A percentile compares a stretch with the other conserved stretches of the same genome.
phyloP scores from a whole-genome alignment of 2,113 vertebrate genomes.

The Galeopterus variegatus region DNA sequence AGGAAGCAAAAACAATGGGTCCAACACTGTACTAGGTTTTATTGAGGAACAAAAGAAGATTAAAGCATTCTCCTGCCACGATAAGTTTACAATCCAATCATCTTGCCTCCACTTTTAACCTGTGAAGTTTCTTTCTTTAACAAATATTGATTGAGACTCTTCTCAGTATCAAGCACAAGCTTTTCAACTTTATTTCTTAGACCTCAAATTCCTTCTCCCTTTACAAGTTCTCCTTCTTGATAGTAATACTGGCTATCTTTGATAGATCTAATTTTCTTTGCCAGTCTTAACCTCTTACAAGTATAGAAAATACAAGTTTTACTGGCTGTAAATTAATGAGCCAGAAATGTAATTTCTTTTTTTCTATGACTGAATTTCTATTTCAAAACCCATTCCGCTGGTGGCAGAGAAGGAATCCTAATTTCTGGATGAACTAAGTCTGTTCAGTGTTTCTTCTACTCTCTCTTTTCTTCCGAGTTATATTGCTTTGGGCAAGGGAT shows the following conservation, averaged over 20 bases:
- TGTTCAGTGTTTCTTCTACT: not conserved
- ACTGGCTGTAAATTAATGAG: not conserved
- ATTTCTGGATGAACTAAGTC: not conserved
- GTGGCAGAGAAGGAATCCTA: conserved; percentile 23
- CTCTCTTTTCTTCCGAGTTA: not conserved
- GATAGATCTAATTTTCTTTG: conserved; percentile 14
- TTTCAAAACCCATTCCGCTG: conserved; percentile 32
- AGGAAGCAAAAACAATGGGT: not conserved
- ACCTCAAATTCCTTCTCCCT: not conserved
- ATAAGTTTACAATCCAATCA: not conserved
- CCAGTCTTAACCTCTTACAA: not conserved
- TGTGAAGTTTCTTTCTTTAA: not conserved
- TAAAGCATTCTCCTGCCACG: not conserved
- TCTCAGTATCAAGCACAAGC: not conserved
- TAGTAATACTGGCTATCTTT: not conserved
- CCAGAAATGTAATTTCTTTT: conserved; percentile 43
- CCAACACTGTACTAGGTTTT: not conserved
- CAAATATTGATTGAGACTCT: not conserved
- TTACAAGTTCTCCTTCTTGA: not conserved
- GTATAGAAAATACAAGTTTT: not conserved
- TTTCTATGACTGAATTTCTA: conserved; percentile 52
- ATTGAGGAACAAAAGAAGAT: not conserved
- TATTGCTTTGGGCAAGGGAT: not conserved
- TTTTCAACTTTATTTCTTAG: conserved; percentile 59
- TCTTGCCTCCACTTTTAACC: not conserved